phyloP scores from a whole-genome alignment of 2,888 invertebrate genomes.

The Chironomus tentans region DNA sequence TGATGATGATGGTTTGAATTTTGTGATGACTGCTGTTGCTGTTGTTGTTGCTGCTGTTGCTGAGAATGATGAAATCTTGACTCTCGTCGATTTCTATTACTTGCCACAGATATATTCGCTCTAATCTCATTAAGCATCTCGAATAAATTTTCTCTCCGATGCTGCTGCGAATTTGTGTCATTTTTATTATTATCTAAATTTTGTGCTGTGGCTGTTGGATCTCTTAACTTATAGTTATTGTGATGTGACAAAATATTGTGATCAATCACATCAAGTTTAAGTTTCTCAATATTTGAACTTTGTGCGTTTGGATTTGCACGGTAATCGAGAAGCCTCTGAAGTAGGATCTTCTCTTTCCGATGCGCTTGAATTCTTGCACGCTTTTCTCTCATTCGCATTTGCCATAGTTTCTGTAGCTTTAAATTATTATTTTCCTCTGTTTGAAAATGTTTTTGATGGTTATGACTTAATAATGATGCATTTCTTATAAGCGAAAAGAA shows the following conservation, averaged over 20 bases:
- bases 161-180: not conserved
- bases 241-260: not conserved
- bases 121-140: constrained; percentile 5
- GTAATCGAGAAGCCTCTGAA: constrained; percentile 4
- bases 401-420: constrained; percentile 16
- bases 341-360: constrained; percentile 21
- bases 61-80: constrained; percentile 2
- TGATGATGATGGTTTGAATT: constrained; percentile 12
- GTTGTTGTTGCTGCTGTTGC: constrained; percentile 7
- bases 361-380: constrained; percentile 26
- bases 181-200: not conserved
- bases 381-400: constrained; percentile 22
- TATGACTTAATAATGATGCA: not conserved
- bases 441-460: constrained; percentile 13
- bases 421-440: not conserved
- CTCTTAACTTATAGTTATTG: constrained; percentile 3
- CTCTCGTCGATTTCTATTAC: constrained; percentile 20
- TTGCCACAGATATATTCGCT: constrained; percentile 16
- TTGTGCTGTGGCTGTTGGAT: constrained; percentile 28
- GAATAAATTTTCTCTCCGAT: constrained; percentile 9
- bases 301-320: not conserved
- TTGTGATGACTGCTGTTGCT: constrained; percentile 7
- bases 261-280: not conserved
- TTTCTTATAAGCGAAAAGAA: constrained; percentile 14
- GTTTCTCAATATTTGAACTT: not conserved